Conservation (phyloP, 2,113 vertebrate species). For the Athene cunicularia region DNA sequence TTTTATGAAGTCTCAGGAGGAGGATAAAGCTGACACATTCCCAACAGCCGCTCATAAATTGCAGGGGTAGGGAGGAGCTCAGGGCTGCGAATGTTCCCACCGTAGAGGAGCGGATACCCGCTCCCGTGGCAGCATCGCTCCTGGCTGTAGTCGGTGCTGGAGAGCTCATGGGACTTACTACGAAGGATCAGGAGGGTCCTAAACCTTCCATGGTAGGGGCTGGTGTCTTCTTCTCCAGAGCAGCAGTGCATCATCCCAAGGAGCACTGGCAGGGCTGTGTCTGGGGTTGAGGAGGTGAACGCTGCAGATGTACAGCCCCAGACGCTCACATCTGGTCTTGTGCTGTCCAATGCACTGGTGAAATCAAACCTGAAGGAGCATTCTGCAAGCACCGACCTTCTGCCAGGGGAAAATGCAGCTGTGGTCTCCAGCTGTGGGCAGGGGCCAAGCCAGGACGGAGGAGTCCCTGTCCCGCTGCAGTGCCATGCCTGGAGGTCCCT, state of each 20-base stretch:
- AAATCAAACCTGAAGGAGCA: neutral
- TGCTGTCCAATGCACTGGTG: rapidly evolving
- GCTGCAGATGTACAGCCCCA: neutral
- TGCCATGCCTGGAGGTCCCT: neutral
- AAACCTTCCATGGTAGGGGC: neutral
- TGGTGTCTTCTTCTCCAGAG: neutral
- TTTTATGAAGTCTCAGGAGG: constrained; percentile 60
- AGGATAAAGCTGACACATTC: constrained; percentile 36
- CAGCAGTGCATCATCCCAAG: rapidly evolving
- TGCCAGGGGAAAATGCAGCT: neutral
- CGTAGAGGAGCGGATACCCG: rapidly evolving
- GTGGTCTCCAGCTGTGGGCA: neutral
- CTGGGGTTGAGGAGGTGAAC: rapidly evolving
- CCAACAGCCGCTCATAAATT: constrained; percentile 42
- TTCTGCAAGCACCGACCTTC: neutral
- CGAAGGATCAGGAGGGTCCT: neutral
- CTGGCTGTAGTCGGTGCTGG: rapidly evolving
- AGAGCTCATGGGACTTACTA: rapidly evolving
- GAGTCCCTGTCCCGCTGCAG: neutral
- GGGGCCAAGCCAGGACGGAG: neutral
- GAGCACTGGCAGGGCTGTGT: neutral
- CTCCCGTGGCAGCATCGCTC: rapidly evolving
- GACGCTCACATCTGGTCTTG: neutral
- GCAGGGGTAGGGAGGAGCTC: neutral
- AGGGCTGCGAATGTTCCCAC: rapidly evolving